These are phyloP conservation scores for Serilophus lunatus DNA, from an alignment of 2,113 vertebrate species.

Conservation along the genomic window DNA sequence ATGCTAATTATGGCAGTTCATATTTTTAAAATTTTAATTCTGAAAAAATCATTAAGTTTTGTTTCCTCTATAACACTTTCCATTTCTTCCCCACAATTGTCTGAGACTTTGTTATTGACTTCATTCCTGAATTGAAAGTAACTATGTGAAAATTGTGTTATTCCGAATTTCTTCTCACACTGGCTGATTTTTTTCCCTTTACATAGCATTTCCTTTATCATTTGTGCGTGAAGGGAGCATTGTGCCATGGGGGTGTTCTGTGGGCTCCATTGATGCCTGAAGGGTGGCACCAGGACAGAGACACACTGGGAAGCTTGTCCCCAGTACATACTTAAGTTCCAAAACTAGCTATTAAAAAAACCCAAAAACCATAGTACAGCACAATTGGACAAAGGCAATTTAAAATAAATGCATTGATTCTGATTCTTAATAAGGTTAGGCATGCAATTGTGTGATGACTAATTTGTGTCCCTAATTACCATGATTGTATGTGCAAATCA, in stretches of 20 bases:
- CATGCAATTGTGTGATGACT: constrained; percentile 70
- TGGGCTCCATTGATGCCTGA: neutral
- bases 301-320: neutral
- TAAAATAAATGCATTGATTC: constrained; percentile 61
- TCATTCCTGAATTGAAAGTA: neutral
- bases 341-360: neutral
- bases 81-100: neutral
- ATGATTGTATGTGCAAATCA: constrained; percentile 71
- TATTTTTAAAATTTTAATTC: neutral
- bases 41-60: neutral
- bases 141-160: neutral
- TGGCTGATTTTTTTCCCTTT: neutral
- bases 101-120: neutral
- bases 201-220: neutral
- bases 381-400: constrained; percentile 43
- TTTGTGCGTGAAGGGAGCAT: rapidly evolving
- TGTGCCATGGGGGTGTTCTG: neutral
- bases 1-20: neutral
- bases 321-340: rapidly evolving
- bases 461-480: constrained; percentile 73
- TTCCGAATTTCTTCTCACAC: neutral
- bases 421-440: constrained; percentile 70
- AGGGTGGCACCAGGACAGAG: neutral
- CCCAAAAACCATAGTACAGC: neutral
- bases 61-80: neutral